Evolutionary conservation across 2,797 vertebrate species (phyloP).

Genomic region (Hemibagrus guttatus): DNA sequence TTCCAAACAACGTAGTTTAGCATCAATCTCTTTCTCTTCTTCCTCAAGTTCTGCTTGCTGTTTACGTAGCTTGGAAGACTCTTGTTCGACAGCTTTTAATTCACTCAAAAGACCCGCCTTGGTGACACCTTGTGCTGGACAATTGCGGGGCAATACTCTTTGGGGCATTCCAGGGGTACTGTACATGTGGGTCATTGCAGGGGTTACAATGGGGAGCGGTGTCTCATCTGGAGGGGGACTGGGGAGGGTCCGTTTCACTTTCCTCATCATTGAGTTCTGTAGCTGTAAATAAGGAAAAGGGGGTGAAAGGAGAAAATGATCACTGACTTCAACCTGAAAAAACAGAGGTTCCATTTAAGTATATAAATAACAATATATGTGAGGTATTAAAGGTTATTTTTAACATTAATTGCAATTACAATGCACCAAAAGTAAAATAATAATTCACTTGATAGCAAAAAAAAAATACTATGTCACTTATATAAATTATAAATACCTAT

Average conservation of each 20-base stretch:
- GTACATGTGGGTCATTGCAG: conserved; percentile 87
- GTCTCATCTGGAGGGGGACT: conserved; percentile 96
- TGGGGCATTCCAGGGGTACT: conserved; percentile 84
- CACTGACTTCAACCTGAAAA: not conserved
- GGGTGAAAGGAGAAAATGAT: not conserved
- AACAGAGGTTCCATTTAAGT: not conserved
- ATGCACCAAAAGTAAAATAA: not conserved
- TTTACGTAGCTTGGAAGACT: conserved; percentile 96
- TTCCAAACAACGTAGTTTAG: conserved; percentile 96
- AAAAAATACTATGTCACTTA: not conserved
- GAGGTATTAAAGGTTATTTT: not conserved
- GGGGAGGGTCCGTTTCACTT: conserved; percentile 97
- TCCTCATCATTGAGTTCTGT: conserved; percentile 90
- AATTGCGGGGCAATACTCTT: conserved; percentile 81
- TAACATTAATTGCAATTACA: not conserved
- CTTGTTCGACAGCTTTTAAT: conserved; percentile 94
- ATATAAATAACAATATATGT: not conserved
- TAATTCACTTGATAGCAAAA: no score
- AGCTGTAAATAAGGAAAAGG: conserved; percentile 80
- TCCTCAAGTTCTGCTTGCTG: conserved; percentile 98
- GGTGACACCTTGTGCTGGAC: conserved; percentile 80
- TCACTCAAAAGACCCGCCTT: conserved; percentile 93
- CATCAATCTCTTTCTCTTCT: conserved; percentile 99
- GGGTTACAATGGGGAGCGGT: conserved; percentile 87
- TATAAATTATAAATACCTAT: not conserved